Evolutionary conservation across 2,113 vertebrate species (phyloP).

Genomic region (Crotalus horridus): DNA sequence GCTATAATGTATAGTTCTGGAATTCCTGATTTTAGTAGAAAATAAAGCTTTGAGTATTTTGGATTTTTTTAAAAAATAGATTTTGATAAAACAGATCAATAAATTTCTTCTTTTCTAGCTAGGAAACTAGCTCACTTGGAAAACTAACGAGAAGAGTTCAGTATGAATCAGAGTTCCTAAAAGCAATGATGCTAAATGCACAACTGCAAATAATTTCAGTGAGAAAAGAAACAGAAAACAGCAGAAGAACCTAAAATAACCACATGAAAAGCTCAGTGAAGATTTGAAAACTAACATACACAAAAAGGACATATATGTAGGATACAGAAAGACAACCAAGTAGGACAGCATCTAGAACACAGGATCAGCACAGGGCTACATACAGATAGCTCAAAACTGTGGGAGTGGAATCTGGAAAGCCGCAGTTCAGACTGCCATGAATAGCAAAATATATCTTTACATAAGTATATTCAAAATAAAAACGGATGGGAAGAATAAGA

Average conservation of each 20-base stretch:
- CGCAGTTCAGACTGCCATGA: not conserved
- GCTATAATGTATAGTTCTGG: not conserved
- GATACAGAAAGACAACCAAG: not conserved
- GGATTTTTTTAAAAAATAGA: not conserved
- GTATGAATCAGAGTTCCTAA: not conserved
- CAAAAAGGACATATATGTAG: not conserved
- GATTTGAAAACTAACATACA: not conserved
- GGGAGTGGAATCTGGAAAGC: not conserved
- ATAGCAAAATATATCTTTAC: not conserved
- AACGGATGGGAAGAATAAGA: not conserved
- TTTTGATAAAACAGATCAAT: not conserved
- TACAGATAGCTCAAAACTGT: not conserved
- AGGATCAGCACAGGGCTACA: not conserved
- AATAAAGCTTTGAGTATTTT: not conserved
- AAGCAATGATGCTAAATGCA: not conserved
- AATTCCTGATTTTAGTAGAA: not conserved
- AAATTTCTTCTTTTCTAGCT: not conserved
- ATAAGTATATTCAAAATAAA: not conserved
- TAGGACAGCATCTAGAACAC: not conserved
- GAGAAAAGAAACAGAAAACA: not conserved
- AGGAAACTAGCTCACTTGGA: not conserved
- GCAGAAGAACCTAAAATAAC: not conserved
- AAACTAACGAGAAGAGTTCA: not conserved
- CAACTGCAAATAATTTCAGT: not conserved
- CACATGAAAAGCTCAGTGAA: not conserved